These are phyloP conservation scores for Takifugu flavidus DNA, from an alignment of 2,113 vertebrate species.

Conservation along the genomic window DNA sequence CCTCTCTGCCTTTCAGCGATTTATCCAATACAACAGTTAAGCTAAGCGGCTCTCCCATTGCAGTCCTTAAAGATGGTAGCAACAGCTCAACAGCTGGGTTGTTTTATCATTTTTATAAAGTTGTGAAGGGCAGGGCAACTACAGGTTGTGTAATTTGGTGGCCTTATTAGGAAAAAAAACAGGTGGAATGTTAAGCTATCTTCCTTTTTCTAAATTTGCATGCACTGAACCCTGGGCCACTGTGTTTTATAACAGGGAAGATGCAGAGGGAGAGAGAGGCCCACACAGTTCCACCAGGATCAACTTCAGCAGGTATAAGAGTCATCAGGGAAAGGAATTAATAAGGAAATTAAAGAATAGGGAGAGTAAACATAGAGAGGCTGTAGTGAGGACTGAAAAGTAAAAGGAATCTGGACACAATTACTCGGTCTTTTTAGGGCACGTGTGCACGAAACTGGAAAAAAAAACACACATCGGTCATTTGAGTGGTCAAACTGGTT, in stretches of 20 bases:
- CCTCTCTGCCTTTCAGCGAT: background rate
- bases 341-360: slow-evolving; percentile 7
- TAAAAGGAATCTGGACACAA: background rate
- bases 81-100: background rate
- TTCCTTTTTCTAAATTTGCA: slow-evolving; percentile 14
- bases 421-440: background rate
- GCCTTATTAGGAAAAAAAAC: slow-evolving; percentile 2
- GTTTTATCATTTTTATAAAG: background rate
- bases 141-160: slow-evolving; percentile 1
- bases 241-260: slow-evolving; percentile 55
- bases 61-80: too few species aligned
- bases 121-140: slow-evolving; percentile 13
- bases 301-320: slow-evolving; percentile 61
- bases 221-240: slow-evolving; percentile 44
- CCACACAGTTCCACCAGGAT: slow-evolving; percentile 34
- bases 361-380: background rate
- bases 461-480: background rate
- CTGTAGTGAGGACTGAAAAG: background rate
- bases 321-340: slow-evolving; percentile 19
- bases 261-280: slow-evolving; percentile 35
- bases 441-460: background rate
- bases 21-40: too few species aligned
- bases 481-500: background rate
- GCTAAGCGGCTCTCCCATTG: too few species aligned
- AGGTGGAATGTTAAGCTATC: slow-evolving; percentile 8